These are phyloP conservation scores for Hydroisotoma schaefferi DNA, from an alignment of 2,888 invertebrate genomes.

Conservation along the genomic window DNA sequence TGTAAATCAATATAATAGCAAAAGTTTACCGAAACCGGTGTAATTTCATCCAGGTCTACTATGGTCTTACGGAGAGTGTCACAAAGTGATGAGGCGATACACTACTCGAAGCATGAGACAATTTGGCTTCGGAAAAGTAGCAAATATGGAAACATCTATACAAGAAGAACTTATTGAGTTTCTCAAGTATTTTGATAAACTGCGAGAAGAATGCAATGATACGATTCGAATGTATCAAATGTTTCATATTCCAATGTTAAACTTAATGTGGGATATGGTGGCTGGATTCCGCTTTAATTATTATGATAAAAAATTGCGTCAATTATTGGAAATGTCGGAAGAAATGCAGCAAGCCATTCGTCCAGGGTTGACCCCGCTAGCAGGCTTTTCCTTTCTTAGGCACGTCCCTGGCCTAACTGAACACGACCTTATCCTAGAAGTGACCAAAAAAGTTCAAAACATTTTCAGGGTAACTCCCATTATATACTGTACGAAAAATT, in stretches of 20 bases:
- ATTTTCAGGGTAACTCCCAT: constrained; percentile 37
- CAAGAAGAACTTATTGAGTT: constrained; percentile 23
- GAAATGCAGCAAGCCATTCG: constrained; percentile 22
- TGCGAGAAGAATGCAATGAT: constrained; percentile 1
- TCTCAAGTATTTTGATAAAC: constrained; percentile 18
- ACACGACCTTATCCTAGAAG: constrained; percentile 17
- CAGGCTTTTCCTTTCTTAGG: constrained; percentile 29
- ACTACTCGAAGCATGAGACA: constrained; percentile 11
- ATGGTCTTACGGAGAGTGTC: constrained; percentile 25
- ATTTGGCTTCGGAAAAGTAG: constrained; percentile 33
- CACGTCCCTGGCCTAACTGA: constrained; percentile 22
- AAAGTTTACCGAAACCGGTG: background rate
- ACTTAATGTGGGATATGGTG: constrained; percentile 29
- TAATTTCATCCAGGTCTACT: constrained; percentile 9
- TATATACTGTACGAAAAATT: no score
- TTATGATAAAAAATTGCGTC: constrained; percentile 21
- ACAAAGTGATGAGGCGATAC: constrained; percentile 29
- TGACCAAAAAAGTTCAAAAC: constrained; percentile 24
- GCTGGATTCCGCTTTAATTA: constrained; percentile 26
- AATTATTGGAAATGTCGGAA: constrained; percentile 18
- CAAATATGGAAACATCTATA: constrained; percentile 24
- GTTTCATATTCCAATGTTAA: constrained; percentile 32
- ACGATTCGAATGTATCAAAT: constrained; percentile 23
- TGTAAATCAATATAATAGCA: background rate
- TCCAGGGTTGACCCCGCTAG: constrained; percentile 19